These are phyloP conservation scores for Ditylenchus weischeri DNA, from an alignment of 2,888 invertebrate genomes.

Conservation along the genomic window DNA sequence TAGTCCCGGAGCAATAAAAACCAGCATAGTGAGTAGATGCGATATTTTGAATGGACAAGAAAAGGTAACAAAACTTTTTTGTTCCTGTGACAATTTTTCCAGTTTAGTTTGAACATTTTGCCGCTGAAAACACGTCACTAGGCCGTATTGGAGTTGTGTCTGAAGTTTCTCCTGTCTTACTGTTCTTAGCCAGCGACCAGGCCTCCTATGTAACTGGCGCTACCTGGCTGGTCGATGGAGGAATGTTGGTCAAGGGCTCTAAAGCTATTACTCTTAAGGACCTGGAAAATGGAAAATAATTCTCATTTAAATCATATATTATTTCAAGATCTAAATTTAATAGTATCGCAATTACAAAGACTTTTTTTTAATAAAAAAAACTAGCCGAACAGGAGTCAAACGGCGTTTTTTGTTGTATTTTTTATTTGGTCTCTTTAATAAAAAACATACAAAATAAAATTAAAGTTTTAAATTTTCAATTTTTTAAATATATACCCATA, in stretches of 20 bases:
- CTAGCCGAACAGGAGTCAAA: too few relatives aligned
- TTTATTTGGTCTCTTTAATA: too few relatives aligned
- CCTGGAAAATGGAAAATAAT: too few relatives aligned
- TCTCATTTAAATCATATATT: too few relatives aligned
- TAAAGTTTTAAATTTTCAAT: too few relatives aligned
- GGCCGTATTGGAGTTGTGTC: background rate
- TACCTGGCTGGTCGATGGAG: background rate
- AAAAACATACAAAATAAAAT: too few relatives aligned
- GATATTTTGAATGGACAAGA: background rate
- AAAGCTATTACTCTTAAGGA: too few relatives aligned
- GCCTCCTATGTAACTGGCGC: conserved; percentile 22
- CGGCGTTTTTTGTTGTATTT: too few relatives aligned
- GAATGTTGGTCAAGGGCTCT: background rate
- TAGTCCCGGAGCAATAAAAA: background rate
- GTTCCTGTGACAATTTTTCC: background rate
- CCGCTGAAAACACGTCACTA: background rate
- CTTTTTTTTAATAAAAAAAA: too few relatives aligned
- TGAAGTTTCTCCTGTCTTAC: background rate
- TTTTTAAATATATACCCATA: too few relatives aligned
- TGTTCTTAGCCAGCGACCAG: conserved; percentile 29
- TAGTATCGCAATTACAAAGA: too few relatives aligned
- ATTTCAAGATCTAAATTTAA: too few relatives aligned
- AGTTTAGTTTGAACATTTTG: background rate
- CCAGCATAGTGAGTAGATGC: background rate
- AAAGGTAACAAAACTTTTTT: background rate